Conservation (phyloP, 2,888 invertebrate species). For the Agriopis aurantiaria region DNA sequence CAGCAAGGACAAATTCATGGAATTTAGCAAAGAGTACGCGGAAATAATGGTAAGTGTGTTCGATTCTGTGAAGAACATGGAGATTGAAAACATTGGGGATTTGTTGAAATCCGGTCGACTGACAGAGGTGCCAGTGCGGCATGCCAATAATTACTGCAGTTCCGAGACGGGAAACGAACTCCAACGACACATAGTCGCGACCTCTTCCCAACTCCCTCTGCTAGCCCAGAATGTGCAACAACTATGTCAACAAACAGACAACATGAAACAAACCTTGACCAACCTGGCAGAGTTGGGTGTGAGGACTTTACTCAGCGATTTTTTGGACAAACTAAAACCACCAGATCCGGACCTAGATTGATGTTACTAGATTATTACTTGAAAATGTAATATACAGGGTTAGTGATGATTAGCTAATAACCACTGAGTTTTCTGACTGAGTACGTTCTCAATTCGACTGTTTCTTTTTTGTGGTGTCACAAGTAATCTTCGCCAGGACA, state of each 20-base stretch:
- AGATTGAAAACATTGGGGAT: conserved; percentile 37
- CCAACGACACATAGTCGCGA: conserved; percentile 24
- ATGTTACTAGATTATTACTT: neutral
- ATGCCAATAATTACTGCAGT: conserved; percentile 29
- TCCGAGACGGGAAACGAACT: conserved; percentile 34
- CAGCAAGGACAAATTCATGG: conserved; percentile 37
- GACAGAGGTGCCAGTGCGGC: conserved; percentile 36
- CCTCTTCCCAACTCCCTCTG: conserved; percentile 20
- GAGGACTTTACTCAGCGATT: neutral
- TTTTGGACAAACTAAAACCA: conserved; percentile 10
- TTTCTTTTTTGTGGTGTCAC: too few species aligned
- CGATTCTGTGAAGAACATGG: conserved; percentile 39
- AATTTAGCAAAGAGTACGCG: conserved; percentile 40
- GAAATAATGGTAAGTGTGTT: conserved; percentile 34
- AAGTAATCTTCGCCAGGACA: too few species aligned
- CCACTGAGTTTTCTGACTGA: too few species aligned
- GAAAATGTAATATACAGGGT: neutral
- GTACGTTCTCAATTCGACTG: too few species aligned
- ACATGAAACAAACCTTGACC: neutral
- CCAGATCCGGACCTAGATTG: conserved; percentile 16
- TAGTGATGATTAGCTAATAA: neutral
- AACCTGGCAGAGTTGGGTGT: conserved; percentile 3
- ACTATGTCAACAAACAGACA: conserved; percentile 7
- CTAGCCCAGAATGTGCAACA: conserved; percentile 23
- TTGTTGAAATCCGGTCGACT: conserved; percentile 38